Evolutionary conservation across 1,140 invertebrate genomes (phyloP).

Genomic region (Xylocopa sonorina): DNA sequence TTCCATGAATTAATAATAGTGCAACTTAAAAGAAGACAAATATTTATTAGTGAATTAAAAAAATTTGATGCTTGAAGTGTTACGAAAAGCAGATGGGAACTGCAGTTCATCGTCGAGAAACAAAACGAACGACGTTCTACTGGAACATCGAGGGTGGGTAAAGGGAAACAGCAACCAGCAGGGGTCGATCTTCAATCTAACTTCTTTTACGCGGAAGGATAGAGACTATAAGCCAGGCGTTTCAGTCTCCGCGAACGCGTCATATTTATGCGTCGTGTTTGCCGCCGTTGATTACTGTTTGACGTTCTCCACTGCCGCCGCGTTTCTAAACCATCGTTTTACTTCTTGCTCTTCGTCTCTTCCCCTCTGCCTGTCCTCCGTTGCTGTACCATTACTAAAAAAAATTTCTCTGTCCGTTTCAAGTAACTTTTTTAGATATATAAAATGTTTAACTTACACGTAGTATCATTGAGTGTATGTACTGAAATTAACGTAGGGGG

Average conservation of each 20-base stretch:
- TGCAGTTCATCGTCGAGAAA: not conserved
- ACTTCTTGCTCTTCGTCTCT: conserved; percentile 49
- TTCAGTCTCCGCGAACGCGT: conserved; percentile 45
- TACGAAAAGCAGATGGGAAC: too few relatives aligned
- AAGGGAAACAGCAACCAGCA: not conserved
- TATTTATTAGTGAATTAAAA: too few relatives aligned
- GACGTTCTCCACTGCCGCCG: conserved; percentile 59
- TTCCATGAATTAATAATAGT: too few relatives aligned
- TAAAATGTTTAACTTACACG: too few relatives aligned
- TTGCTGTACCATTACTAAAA: not conserved
- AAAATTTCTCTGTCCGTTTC: too few relatives aligned
- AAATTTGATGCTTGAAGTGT: too few relatives aligned
- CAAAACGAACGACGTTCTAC: not conserved
- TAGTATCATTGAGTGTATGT: too few relatives aligned
- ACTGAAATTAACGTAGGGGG: too few relatives aligned
- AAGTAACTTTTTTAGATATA: too few relatives aligned
- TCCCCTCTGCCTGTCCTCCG: not conserved
- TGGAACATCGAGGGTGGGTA: not conserved
- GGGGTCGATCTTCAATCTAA: not conserved
- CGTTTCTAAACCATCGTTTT: conserved; percentile 40
- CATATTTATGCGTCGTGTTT: conserved; percentile 72
- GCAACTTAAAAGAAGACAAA: too few relatives aligned
- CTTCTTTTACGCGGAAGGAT: conserved; percentile 19
- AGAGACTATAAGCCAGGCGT: conserved; percentile 18
- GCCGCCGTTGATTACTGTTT: conserved; percentile 71